Conservation (phyloP, 2,797 vertebrate species). For the Brachymystax lenok region DNA sequence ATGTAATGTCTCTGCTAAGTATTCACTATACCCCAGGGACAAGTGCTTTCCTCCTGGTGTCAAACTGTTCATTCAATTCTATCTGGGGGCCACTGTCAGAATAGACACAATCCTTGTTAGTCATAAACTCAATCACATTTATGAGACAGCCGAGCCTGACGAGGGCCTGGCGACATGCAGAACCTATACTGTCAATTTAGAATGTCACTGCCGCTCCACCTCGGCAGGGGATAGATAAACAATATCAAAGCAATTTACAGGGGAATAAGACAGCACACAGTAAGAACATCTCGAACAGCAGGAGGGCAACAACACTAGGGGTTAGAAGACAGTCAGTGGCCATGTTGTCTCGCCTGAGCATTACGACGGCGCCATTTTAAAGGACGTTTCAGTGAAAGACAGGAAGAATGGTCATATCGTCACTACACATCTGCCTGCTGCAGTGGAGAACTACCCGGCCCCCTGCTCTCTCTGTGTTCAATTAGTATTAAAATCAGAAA, state of each 20-base stretch:
- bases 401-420: neutral
- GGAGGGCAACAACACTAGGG: constrained; percentile 38
- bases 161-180: neutral
- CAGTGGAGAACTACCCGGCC: neutral
- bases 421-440: neutral
- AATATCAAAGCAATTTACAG: neutral
- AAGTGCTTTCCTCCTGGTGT: constrained; percentile 32
- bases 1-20: constrained; percentile 34
- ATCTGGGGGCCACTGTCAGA: constrained; percentile 33
- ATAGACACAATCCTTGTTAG: constrained; percentile 23
- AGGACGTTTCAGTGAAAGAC: neutral
- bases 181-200: too few species aligned
- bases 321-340: neutral
- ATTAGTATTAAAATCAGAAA: neutral
- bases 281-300: neutral
- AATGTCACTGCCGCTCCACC: neutral
- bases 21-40: constrained; percentile 32
- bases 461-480: neutral
- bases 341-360: neutral
- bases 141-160: constrained; percentile 17
- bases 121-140: constrained; percentile 6
- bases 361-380: neutral
- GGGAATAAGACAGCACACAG: neutral
- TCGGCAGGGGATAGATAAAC: neutral
- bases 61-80: constrained; percentile 47